Base-by-base conservation (phyloP, 2,113 vertebrate species). In the Toxotes jaculatrix region DNA sequence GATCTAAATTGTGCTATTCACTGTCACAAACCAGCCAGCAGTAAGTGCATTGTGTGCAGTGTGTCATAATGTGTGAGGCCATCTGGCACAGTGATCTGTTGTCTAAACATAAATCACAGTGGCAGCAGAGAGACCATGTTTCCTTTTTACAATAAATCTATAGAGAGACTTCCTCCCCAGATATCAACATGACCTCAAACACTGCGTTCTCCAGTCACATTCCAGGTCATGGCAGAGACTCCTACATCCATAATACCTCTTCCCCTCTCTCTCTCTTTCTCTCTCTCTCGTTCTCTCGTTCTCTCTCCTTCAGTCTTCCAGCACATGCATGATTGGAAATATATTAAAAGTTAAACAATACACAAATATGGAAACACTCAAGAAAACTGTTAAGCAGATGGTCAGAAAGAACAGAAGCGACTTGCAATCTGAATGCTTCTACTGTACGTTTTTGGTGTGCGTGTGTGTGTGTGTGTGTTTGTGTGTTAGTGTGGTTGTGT, bases 101-200 rank as follows among this genome's bases (percentile, higher is more conserved):
- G 89, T 93, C 90, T 87, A 84, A 80, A 90, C 90, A 94, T 94
- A 94, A 90, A 94, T 95, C 93, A 94, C 80, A 89, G 78, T 92
- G 92, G 91, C 92, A 92, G 91, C 76, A 57, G 79, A 82, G 82
- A 89, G 79, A 86, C 90, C 72, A 81, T 55, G 88, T 90, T 88
- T 92, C 84, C 82, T 71, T 77, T 51, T 83, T 82, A 78, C 78
- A 76, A 57, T 80, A 77, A 88, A 82, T 82, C 86, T 80, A 86
- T 70, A 61, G 86, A 89, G 86, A 80, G 73, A 16, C 65, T 79
- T 90, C 89, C 93, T 92, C 92, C 70, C 0, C 89, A 94, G 93
- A 92, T 92, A 94, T 94, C 89, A 93, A 86, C 88, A 69, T 88
- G 91, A 93, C 92, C 92, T 90, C 79, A 88, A 91, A 88, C 60